phyloP scores from a whole-genome alignment of 2,888 invertebrate species.

The Hipparchia sbordonii region DNA sequence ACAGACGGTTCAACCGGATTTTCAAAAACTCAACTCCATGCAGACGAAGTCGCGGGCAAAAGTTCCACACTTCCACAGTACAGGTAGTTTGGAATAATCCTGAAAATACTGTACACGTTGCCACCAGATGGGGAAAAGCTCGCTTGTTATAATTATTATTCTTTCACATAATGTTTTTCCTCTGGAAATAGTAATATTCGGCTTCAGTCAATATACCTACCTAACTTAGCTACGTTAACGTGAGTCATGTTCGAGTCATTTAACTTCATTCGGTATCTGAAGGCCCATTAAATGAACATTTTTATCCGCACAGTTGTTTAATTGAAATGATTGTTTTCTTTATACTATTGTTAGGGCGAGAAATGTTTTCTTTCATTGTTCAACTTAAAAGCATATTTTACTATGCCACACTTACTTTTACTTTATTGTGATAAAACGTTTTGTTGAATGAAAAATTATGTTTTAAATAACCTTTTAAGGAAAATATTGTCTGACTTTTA shows the following conservation, averaged over 20 bases:
- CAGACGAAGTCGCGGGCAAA: no score
- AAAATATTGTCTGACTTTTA: background rate
- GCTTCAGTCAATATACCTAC: background rate
- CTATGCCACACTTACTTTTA: background rate
- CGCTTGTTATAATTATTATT: constrained; percentile 9
- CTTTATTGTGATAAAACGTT: constrained; percentile 7
- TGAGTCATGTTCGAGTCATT: constrained; percentile 20
- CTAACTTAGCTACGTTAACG: constrained; percentile 7
- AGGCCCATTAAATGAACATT: constrained; percentile 18
- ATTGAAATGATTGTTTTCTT: constrained; percentile 17
- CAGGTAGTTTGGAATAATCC: background rate
- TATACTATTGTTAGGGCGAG: constrained; percentile 3
- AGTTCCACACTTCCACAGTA: no score
- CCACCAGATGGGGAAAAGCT: background rate
- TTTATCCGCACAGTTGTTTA: constrained; percentile 19
- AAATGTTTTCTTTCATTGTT: background rate
- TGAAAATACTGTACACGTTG: background rate
- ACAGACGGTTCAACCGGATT: no score
- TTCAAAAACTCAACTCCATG: no score
- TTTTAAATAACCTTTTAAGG: background rate
- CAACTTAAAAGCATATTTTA: constrained; percentile 3
- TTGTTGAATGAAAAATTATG: background rate
- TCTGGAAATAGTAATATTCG: background rate
- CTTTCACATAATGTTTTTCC: constrained; percentile 8
- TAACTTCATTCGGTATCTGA: constrained; percentile 17